Evolutionary conservation across 2,113 vertebrate species (phyloP), one percentile per base, ranked within the genome.

Genomic region (Antechinus stuartii): DNA sequence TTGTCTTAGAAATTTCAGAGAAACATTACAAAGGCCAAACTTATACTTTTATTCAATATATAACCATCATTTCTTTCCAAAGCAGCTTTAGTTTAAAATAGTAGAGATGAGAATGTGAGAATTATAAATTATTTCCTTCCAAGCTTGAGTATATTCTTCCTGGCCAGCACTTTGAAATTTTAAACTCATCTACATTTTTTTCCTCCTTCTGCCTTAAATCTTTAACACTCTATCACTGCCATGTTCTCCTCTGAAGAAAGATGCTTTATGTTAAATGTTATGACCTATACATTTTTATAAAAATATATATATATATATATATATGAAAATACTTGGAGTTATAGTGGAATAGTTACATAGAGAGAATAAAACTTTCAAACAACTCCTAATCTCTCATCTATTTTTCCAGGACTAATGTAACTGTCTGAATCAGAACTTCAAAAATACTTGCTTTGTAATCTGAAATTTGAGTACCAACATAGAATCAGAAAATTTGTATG

Each of bases 1-100:
- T 76, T 76, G n/a, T 84, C 68, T 84, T 84, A 84, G 68, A 84
- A 84, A 84, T 84, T 84, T 84, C 68, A 84, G 68, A 23, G 68
- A 84, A 84, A 84, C 19, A 84, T 42, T 22, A 84, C n/a, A 84
- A 84, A 84, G 68, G 19, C 16, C 68, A 84, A 42, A 23, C n/a
- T 84, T 42, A 42, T 84, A 23, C 16, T 8, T 84, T 84, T 84
- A 42, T 84, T 22, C 68, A 42, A 84, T 42, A 84, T 42, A 42
- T 42, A 84, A 42, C 68, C 23, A n/a, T 42, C 35, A 84, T 42
- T 84, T 84, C 68, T 84, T 84, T 23, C n/a, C 68, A 84, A 84
- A 84, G n/a, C 19, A 84, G 42, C 6, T 84, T 42, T 84, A 42
- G 68, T 35, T 42, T 84, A 42, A 84, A 84, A 84, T 42, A 84